A percentile compares a stretch with the other conserved stretches of the same genome.
These are phyloP conservation scores for Hipparchia semele DNA, from an alignment of 2,888 invertebrate genomes.

Conservation along the genomic window DNA sequence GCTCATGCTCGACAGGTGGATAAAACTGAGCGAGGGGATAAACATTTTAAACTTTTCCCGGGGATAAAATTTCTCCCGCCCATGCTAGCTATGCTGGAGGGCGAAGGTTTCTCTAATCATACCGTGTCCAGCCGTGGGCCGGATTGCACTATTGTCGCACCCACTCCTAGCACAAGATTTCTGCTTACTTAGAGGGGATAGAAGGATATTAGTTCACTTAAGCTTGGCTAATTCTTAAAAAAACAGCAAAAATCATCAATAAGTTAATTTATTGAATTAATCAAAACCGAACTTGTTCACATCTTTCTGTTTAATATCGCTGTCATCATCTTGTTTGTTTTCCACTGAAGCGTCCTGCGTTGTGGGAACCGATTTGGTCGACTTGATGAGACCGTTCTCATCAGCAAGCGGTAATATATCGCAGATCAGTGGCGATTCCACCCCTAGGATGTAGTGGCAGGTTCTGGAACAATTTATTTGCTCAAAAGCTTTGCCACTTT, in stretches of 20 bases:
- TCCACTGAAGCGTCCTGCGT: conserved; percentile 45
- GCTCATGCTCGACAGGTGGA: too few relatives aligned
- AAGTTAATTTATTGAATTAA: conserved; percentile 46
- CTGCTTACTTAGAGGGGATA: too few relatives aligned
- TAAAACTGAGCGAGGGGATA: too few relatives aligned
- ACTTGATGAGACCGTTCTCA: conserved; percentile 86
- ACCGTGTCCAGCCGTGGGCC: too few relatives aligned
- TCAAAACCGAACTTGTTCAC: conserved; percentile 60
- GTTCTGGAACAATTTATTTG: conserved; percentile 72
- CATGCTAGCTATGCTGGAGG: too few relatives aligned
- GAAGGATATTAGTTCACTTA: too few relatives aligned
- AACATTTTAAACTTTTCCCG: too few relatives aligned
- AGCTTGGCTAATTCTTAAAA: not conserved
- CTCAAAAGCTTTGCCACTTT: too few relatives aligned
- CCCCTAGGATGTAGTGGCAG: conserved; percentile 97
- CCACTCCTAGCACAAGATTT: too few relatives aligned
- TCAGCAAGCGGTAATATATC: conserved; percentile 92
- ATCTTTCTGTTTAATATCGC: conserved; percentile 47
- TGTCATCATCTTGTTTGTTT: conserved; percentile 48
- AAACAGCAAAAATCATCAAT: not conserved
- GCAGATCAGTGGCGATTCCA: conserved; percentile 96
- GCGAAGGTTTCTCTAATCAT: too few relatives aligned
- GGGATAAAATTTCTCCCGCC: too few relatives aligned
- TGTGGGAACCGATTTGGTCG: conserved; percentile 45
- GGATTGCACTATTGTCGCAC: too few relatives aligned